Base-by-base conservation (phyloP, 2,113 vertebrate genomes). In the Probosciger aterrimus region DNA sequence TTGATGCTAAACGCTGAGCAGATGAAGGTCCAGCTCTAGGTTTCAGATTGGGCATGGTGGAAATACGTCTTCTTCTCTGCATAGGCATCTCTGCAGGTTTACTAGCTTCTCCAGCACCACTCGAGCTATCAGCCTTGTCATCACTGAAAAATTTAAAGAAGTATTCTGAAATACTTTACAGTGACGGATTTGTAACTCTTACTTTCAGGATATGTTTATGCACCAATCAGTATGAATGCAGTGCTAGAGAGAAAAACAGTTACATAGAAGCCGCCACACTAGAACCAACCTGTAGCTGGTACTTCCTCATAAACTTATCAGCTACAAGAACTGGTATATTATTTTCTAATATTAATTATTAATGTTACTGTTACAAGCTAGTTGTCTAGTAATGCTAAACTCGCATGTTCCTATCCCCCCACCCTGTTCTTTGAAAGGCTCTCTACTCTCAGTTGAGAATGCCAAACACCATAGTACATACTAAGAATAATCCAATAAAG, bases 51-150 rank as follows among this genome's bases (percentile, higher is more conserved):
- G 98, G 98, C 90, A 98, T 97, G 74, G 98, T 98, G 67, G 98
- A 98, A 89, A 99, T 97, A 20, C 99, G 98, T 86, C 99, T 99
- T 97, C 99, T 98, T 95, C 99, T 98, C 96, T 99, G 99, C 6
- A 97, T 71, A 52, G 96, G 97, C 79, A 97, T 84, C 44, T 97
- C 92, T n/a, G 97, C 69, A 84, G 89, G 81, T 73, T 97, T 95
- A 79, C 79, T 95, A 74, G 86, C 76, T 94, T 96, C 91, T 90
- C 86, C 95, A 60, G 94, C 67, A 62, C 88, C 94, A 69, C 95
- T 98, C 33, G 79, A 91, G 90, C 57, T 93, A 90, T 93, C 88
- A 11, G 85, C 94, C 74, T 96, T 97, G 70, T 92, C 96, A 96
- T 97, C 90, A 14, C 99, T 99, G 90, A 33, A 95, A 97, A 97